A percentile compares a stretch with the other conserved stretches of the same genome.
Evolutionary conservation across 2,888 invertebrate genomes (phyloP).

Genomic region (Caprella mutica): DNA sequence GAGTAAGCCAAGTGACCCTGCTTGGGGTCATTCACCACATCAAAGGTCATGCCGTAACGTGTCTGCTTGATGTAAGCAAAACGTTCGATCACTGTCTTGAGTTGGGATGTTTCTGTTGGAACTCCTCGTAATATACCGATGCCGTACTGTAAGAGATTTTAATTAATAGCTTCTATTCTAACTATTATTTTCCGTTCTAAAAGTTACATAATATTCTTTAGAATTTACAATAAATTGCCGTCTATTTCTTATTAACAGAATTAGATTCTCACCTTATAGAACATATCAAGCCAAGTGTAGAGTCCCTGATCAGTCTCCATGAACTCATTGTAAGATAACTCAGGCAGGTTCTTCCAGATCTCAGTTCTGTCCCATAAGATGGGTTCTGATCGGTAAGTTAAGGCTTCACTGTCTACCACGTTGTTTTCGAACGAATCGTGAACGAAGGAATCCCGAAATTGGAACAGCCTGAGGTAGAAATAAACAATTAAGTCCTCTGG

Average conservation of each 20-base stretch:
- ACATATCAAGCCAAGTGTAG: constrained; percentile 38
- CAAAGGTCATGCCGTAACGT: constrained; percentile 39
- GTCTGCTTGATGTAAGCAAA: constrained; percentile 40
- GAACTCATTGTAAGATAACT: constrained; percentile 38
- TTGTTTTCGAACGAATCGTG: constrained; percentile 37
- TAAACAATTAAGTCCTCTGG: neutral
- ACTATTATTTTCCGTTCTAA: neutral
- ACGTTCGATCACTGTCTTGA: constrained; percentile 38
- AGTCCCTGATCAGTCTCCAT: constrained; percentile 38
- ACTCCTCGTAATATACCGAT: constrained; percentile 38
- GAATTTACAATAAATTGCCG: neutral
- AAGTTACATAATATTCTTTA: neutral
- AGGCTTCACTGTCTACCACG: constrained; percentile 24
- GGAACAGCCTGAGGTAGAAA: constrained; percentile 37
- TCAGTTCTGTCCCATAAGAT: constrained; percentile 38
- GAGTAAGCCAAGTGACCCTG: constrained; percentile 38
- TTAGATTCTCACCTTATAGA: constrained; percentile 35
- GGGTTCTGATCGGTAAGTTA: constrained; percentile 35
- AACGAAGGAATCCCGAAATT: constrained; percentile 39
- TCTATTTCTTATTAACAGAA: neutral
- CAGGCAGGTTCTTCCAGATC: constrained; percentile 38
- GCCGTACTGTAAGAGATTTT: constrained; percentile 35
- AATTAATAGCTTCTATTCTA: no score
- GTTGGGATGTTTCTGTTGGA: constrained; percentile 36
- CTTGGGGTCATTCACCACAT: constrained; percentile 39